Conservation (phyloP, 2,888 invertebrate species). For the Brachylomia viminalis region DNA sequence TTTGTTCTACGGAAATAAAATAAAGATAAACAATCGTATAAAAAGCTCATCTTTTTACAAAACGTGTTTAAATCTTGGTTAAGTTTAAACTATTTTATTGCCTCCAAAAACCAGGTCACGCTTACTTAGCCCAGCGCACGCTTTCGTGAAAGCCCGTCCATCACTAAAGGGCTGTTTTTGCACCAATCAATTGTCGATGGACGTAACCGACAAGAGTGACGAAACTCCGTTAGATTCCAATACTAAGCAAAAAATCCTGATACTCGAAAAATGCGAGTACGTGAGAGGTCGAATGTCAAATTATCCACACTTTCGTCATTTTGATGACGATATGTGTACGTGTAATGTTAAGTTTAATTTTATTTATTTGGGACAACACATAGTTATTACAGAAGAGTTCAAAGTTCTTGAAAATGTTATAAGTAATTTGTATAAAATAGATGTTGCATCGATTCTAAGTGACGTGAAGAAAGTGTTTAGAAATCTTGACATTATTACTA, state of each 20-base stretch:
- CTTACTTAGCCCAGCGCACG: not conserved
- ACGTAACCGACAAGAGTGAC: conserved; percentile 33
- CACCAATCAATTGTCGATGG: conserved; percentile 43
- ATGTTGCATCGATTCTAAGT: conserved; percentile 23
- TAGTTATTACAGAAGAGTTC: conserved; percentile 29
- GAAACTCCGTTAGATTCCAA: conserved; percentile 36
- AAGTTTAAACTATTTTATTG: not conserved
- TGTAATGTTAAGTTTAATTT: conserved; percentile 32
- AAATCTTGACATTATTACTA: conserved; percentile 33
- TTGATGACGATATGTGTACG: conserved; percentile 29
- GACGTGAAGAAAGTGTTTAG: conserved; percentile 44
- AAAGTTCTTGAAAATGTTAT: conserved; percentile 34
- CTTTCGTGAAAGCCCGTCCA: conserved; percentile 26
- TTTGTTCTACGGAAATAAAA: not conserved
- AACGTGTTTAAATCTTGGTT: not conserved
- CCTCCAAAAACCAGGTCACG: not conserved
- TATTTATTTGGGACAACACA: conserved; percentile 38
- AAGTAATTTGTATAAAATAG: conserved; percentile 8
- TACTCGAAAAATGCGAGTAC: conserved; percentile 35
- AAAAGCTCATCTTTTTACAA: not conserved
- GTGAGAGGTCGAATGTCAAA: conserved; percentile 53
- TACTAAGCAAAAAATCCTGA: conserved; percentile 30
- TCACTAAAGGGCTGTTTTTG: conserved; percentile 48
- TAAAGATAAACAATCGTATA: not conserved
- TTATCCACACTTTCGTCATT: conserved; percentile 34